These are phyloP conservation scores for Peromyscus leucopus DNA, from an alignment of 2,113 vertebrate genomes.

Conservation along the genomic window DNA sequence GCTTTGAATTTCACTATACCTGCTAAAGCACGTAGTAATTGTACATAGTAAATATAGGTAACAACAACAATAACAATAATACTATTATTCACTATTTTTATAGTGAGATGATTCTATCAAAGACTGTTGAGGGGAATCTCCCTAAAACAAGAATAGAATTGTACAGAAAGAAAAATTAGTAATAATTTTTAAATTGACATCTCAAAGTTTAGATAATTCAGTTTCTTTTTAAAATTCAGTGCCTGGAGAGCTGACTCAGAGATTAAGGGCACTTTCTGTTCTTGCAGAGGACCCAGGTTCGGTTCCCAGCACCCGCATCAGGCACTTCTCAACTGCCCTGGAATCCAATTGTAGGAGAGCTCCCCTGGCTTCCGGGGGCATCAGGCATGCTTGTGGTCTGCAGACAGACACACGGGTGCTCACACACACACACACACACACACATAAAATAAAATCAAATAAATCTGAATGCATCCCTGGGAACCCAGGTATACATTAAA, in stretches of 20 bases:
- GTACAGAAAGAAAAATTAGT: not conserved
- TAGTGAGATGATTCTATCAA: not conserved
- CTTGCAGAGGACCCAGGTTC: not conserved
- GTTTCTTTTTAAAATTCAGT: slow-evolving; percentile 11
- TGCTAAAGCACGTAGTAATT: not conserved
- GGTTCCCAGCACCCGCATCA: not conserved
- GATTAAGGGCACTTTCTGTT: not conserved
- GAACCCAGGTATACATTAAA: not conserved
- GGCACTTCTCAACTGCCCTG: not conserved
- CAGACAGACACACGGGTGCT: too few species aligned
- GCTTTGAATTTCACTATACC: not conserved
- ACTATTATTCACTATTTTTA: not conserved
- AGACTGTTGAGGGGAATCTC: not conserved
- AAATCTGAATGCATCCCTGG: not conserved
- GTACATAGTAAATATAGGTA: not conserved
- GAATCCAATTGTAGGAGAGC: not conserved
- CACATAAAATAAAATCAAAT: not conserved
- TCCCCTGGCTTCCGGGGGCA: not conserved
- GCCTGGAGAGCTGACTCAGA: not conserved
- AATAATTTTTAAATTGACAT: not conserved
- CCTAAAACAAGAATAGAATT: slow-evolving; percentile 35
- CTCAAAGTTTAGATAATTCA: not conserved
- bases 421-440: accelerated
- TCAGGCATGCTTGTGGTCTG: too few species aligned
- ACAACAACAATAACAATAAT: not conserved